Percentiles rank a stretch among this genome's conserved stretches.
phyloP scores from a whole-genome alignment of 2,113 vertebrate species.

The Acrocephalus arundinaceus region DNA sequence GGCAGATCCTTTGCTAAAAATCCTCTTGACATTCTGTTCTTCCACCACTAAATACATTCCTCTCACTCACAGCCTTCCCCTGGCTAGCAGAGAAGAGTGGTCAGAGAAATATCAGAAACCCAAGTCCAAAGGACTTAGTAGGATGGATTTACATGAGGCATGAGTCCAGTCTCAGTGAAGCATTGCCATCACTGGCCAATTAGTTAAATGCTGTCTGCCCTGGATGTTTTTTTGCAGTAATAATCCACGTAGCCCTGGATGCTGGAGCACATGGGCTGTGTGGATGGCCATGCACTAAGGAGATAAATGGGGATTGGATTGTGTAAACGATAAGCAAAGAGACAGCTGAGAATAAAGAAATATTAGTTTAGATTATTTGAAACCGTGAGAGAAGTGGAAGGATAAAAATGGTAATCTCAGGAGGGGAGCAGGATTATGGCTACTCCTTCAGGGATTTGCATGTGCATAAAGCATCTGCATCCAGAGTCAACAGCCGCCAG shows the following conservation, averaged over 20 bases:
- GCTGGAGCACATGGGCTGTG: neutral
- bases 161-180: neutral
- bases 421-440: neutral
- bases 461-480: neutral
- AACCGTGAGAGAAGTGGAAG: neutral
- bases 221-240: neutral
- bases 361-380: conserved; percentile 19
- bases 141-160: neutral
- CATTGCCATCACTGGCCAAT: neutral
- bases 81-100: neutral
- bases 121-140: neutral
- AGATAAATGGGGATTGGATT: neutral
- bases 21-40: neutral
- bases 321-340: neutral
- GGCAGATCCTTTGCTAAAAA: neutral
- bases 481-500: neutral
- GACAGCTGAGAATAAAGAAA: conserved; percentile 7
- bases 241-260: neutral
- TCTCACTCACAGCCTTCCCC: neutral
- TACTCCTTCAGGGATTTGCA: conserved; percentile 11
- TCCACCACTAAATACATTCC: neutral
- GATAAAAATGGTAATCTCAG: conserved; percentile 25
- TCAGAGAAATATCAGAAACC: neutral
- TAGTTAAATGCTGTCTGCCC: neutral
- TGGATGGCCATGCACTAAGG: neutral